phyloP scores from a whole-genome alignment of 2,888 invertebrate species.

The Helobdella robusta region DNA sequence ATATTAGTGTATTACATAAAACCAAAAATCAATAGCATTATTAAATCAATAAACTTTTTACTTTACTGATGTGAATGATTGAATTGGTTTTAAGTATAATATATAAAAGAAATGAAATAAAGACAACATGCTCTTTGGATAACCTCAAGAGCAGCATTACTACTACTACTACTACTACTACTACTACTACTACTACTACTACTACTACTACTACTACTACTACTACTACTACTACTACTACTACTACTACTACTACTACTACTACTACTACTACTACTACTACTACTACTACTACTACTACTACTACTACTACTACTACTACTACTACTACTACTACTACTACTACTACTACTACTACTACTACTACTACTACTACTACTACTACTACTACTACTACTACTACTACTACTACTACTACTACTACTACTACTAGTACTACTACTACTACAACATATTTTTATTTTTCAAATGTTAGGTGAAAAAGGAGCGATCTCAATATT shows the following conservation, averaged over 20 bases:
- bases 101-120: no score
- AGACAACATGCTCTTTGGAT: no score
- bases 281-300: conserved; percentile 16
- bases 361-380: conserved; percentile 13
- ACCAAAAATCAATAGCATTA: neutral
- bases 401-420: conserved; percentile 15
- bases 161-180: conserved; percentile 1
- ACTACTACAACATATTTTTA: no score
- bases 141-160: no score
- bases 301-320: conserved; percentile 16
- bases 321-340: conserved; percentile 20
- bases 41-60: neutral
- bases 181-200: conserved; percentile 10
- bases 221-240: conserved; percentile 15
- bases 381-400: conserved; percentile 20
- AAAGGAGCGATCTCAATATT: neutral
- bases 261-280: conserved; percentile 15
- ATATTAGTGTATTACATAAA: no score
- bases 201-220: conserved; percentile 22
- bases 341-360: conserved; percentile 14
- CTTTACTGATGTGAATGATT: no score
- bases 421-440: conserved; percentile 6
- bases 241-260: conserved; percentile 13
- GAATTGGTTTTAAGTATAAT: no score
- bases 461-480: neutral